Base-by-base conservation (phyloP, 2,888 invertebrate species). In the Agonum fuliginosum region DNA sequence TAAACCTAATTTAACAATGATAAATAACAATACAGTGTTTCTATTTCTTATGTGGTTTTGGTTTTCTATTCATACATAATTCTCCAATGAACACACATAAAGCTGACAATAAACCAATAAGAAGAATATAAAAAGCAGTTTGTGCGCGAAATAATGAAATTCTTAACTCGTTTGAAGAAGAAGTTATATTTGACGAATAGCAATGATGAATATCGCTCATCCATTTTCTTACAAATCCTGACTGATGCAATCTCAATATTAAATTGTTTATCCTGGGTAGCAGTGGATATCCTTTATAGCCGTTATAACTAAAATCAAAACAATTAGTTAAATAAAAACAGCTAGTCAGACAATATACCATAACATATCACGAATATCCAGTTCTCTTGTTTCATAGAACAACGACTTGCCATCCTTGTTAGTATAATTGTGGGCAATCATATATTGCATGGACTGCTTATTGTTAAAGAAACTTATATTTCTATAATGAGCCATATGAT, bases 21-120 rank as follows among this genome's bases (percentile, higher is more conserved):
- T n/a, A n/a, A n/a, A n/a, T n/a, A n/a, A n/a, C n/a, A n/a, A n/a
- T n/a, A n/a, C n/a, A n/a, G n/a, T n/a, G n/a, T n/a, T n/a, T n/a
- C n/a, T n/a, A n/a, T n/a, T n/a, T n/a, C n/a, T n/a, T n/a, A n/a
- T n/a, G n/a, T n/a, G 1, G 6, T 51, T 37, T 67, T 17, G 30
- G 30, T 27, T 24, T 48, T 62, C 6, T 46, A 48, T 48, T 8
- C n/a, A 41, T 43, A 41, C n/a, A 0, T 69, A 72, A 6, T 51
- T 72, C 71, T 17, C 8, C 8, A 30, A 48, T 10, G 20, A 72
- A 72, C 3, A 34, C 12, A 51, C 24, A 8, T 19, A 72, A 51
- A 4, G 71, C 27, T 1, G 34, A n/a, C 5, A 30, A 4, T 4
- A 34, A 14, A 0, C 48, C 48, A 17, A 48, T 17, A 2, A 48